phyloP scores from a whole-genome alignment of 1,140 invertebrate genomes.

The Venturia canescens region DNA sequence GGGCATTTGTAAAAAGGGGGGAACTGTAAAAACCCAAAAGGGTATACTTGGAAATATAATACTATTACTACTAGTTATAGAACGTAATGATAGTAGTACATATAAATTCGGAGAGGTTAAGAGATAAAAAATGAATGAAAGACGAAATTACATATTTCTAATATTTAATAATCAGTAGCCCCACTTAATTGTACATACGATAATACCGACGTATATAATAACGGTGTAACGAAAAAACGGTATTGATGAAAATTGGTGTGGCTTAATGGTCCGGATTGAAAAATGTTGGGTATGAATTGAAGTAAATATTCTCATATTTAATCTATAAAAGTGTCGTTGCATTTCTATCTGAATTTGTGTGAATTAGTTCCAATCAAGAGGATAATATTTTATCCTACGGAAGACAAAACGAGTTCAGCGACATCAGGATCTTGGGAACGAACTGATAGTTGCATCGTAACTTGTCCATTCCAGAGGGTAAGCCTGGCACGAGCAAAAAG shows the following conservation, averaged over 20 bases:
- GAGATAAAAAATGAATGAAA: neutral
- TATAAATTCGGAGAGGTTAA: neutral
- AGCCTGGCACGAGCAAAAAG: slow-evolving; percentile 92
- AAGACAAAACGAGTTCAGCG: slow-evolving; percentile 91
- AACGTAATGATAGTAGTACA: no score
- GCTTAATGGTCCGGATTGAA: neutral
- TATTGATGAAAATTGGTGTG: neutral
- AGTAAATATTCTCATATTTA: neutral
- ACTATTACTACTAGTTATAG: no score
- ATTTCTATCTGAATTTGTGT: neutral
- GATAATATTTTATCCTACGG: slow-evolving; percentile 83
- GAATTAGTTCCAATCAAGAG: neutral
- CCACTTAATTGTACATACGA: neutral
- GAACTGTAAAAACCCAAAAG: no score
- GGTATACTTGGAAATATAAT: no score
- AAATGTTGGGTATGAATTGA: neutral
- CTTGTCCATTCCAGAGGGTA: slow-evolving; percentile 85
- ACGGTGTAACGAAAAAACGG: neutral
- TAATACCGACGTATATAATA: neutral
- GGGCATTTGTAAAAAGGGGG: no score
- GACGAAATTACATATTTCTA: neutral
- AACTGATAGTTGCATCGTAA: slow-evolving; percentile 85
- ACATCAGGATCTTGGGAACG: slow-evolving; percentile 83
- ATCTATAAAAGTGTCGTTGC: neutral
- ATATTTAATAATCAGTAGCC: neutral